Conservation (phyloP, 2,888 invertebrate genomes). For the Nycteola revayana region DNA sequence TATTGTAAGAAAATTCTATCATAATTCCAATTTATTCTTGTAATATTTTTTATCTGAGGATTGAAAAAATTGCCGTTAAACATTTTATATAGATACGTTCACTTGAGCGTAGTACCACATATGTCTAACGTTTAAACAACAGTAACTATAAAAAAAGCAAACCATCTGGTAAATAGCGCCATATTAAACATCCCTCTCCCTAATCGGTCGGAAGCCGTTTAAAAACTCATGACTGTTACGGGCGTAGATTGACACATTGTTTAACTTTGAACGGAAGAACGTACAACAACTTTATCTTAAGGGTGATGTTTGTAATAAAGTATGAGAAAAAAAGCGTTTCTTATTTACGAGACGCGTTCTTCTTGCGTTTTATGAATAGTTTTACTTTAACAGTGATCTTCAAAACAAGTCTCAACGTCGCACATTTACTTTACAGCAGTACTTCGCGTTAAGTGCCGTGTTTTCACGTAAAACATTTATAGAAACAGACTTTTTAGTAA, state of each 20-base stretch:
- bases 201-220: conserved; percentile 24
- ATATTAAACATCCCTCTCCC: conserved; percentile 29
- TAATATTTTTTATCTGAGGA: too few species aligned
- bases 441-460: conserved; percentile 4
- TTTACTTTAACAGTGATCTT: conserved; percentile 25
- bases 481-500: not conserved
- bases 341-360: conserved; percentile 15
- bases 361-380: conserved; percentile 22
- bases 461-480: conserved; percentile 6
- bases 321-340: conserved; percentile 9
- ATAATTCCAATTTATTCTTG: too few species aligned
- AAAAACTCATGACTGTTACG: conserved; percentile 26
- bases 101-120: too few species aligned
- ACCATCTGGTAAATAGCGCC: conserved; percentile 20
- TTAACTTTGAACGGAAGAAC: conserved; percentile 43
- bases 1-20: too few species aligned
- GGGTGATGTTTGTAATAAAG: conserved; percentile 31
- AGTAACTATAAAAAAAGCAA: not conserved
- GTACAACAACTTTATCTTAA: conserved; percentile 31
- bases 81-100: too few species aligned
- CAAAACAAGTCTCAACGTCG: conserved; percentile 11
- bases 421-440: conserved; percentile 15
- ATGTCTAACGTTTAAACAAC: too few species aligned
- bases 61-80: too few species aligned
- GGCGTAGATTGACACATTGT: conserved; percentile 50